phyloP scores from a whole-genome alignment of 2,888 invertebrate species.

The Conomelus anceps region DNA sequence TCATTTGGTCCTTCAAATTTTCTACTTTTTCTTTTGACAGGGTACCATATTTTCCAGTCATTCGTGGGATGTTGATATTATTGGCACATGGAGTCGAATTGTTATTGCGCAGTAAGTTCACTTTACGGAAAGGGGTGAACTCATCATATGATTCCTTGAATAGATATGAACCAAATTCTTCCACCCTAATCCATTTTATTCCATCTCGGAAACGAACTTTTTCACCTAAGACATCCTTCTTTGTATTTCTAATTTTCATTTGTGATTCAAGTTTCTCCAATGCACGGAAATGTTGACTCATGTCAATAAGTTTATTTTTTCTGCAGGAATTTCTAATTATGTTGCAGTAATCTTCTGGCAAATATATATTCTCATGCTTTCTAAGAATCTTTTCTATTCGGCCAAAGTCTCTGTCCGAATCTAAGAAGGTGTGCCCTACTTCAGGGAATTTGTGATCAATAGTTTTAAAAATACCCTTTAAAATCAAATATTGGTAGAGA shows the following conservation, averaged over 20 bases:
- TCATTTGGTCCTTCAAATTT: too few species aligned
- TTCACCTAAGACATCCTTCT: conserved; percentile 29
- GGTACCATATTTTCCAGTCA: too few species aligned
- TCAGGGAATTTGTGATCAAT: conserved; percentile 39
- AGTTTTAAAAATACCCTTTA: conserved; percentile 35
- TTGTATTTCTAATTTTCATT: conserved; percentile 29
- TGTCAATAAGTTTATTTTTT: conserved; percentile 33
- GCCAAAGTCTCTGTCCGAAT: conserved; percentile 39
- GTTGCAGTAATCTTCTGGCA: conserved; percentile 36
- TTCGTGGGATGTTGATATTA: too few species aligned
- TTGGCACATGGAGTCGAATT: too few species aligned
- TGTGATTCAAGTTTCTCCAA: conserved; percentile 25
- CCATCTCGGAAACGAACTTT: conserved; percentile 34
- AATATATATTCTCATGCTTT: conserved; percentile 34
- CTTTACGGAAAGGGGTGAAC: too few species aligned
- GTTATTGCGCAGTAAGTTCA: too few species aligned
- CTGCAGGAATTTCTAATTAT: conserved; percentile 32
- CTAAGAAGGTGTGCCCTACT: conserved; percentile 38
- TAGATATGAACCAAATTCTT: too few species aligned
- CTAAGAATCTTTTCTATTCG: conserved; percentile 37
- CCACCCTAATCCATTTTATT: conserved; percentile 5
- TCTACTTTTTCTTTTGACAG: too few species aligned
- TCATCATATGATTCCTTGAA: too few species aligned
- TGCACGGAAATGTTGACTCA: conserved; percentile 32
- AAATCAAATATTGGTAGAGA: conserved; percentile 27